A percentile compares a stretch with the other conserved stretches of the same genome.
Evolutionary conservation across 2,113 vertebrate species (phyloP).

Genomic region (Furnarius figulus): DNA sequence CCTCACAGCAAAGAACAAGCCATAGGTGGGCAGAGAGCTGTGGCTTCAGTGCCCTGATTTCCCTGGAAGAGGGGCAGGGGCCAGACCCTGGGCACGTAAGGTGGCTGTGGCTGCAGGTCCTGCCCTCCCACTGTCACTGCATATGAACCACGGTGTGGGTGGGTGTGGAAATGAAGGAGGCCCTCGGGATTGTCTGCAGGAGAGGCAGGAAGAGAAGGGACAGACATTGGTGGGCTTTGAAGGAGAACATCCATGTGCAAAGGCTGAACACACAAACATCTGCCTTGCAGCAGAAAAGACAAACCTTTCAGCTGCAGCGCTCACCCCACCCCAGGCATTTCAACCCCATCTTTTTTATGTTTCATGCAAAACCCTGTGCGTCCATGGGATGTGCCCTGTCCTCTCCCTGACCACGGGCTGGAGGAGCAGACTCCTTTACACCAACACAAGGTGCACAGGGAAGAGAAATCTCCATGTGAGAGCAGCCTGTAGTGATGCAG

Average conservation of each 20-base stretch:
- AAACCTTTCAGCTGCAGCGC: neutral
- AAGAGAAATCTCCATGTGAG: neutral
- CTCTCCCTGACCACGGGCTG: accelerated
- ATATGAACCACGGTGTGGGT: accelerated
- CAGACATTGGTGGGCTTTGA: accelerated
- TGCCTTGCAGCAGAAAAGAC: neutral
- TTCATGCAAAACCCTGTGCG: accelerated
- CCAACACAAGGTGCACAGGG: neutral
- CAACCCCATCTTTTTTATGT: accelerated
- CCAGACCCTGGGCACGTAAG: accelerated
- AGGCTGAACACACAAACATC: neutral
- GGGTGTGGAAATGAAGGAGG: accelerated
- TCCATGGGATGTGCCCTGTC: accelerated
- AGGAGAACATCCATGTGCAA: accelerated
- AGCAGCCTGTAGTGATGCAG: neutral
- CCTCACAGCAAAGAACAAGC: neutral
- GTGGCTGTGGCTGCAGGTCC: neutral
- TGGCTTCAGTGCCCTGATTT: accelerated
- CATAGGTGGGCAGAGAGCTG: accelerated
- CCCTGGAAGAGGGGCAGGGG: neutral
- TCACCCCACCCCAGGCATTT: neutral
- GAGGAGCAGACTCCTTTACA: neutral
- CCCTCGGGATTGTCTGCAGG: neutral
- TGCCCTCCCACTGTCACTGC: too few relatives aligned
- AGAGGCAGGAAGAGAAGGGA: neutral